These are phyloP conservation scores for Leucoma salicis DNA, from an alignment of 2,888 invertebrate species.

Conservation along the genomic window DNA sequence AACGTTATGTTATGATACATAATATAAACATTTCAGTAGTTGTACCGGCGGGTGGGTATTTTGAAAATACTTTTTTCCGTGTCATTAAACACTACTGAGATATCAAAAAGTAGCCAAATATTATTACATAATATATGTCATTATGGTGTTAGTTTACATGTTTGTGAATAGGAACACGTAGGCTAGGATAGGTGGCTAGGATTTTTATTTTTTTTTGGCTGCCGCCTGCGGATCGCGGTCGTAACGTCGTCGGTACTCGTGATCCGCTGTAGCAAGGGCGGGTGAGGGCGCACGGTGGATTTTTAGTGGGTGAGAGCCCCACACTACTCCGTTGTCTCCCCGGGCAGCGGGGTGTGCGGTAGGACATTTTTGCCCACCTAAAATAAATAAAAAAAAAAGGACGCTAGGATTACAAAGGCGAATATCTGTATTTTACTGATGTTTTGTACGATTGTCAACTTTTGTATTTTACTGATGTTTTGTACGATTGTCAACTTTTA, in stretches of 20 bases:
- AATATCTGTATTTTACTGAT: conserved; percentile 1
- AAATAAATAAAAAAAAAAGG: too few relatives aligned
- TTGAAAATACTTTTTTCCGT: too few relatives aligned
- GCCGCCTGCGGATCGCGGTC: too few relatives aligned
- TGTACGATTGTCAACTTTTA: not conserved
- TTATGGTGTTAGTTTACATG: conserved; percentile 40
- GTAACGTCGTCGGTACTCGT: too few relatives aligned
- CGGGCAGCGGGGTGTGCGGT: too few relatives aligned
- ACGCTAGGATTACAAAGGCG: conserved; percentile 11
- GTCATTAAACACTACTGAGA: conserved; percentile 55
- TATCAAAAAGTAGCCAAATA: conserved; percentile 39
- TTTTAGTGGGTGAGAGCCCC: too few relatives aligned
- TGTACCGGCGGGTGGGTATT: conserved; percentile 53
- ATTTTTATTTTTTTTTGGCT: too few relatives aligned
- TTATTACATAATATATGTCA: conserved; percentile 48
- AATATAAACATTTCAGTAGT: conserved; percentile 52
- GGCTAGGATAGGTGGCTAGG: too few relatives aligned
- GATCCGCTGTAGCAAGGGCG: too few relatives aligned
- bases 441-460: not conserved
- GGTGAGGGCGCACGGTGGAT: too few relatives aligned
- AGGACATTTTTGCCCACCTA: too few relatives aligned
- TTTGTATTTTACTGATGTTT: not conserved
- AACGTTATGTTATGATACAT: conserved; percentile 58
- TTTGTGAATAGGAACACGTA: conserved; percentile 18
- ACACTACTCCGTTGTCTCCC: too few relatives aligned